These are phyloP conservation scores for Porites divaricata DNA, from an alignment of 92 coral and sea anemone genomes.

Conservation along the genomic window DNA sequence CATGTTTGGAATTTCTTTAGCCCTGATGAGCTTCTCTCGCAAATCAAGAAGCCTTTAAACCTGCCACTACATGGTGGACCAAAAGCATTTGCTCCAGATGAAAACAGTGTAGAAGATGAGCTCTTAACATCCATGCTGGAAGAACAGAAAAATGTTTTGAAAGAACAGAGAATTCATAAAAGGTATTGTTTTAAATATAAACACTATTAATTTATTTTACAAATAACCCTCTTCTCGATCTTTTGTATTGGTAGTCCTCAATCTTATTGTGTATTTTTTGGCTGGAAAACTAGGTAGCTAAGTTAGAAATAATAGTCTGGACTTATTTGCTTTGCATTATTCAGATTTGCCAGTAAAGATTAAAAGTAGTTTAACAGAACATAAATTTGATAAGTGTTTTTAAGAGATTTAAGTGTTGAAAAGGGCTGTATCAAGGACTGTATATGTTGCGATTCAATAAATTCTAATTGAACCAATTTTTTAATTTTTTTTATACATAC, in stretches of 20 bases:
- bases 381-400: neutral
- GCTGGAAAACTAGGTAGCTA: too few species aligned
- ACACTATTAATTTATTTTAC: neutral
- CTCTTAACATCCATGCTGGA: constrained; percentile 14
- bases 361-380: too few species aligned
- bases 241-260: neutral
- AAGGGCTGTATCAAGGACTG: too few species aligned
- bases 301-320: too few species aligned
- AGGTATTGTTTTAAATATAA: neutral
- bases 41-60: constrained; percentile 64
- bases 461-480: neutral
- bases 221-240: neutral
- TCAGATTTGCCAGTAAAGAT: neutral
- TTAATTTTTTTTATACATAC: neutral
- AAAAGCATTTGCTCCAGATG: constrained; percentile 75
- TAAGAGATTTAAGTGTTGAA: too few species aligned
- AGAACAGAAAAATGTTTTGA: constrained; percentile 39
- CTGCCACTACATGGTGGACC: constrained; percentile 83
- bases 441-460: too few species aligned
- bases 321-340: too few species aligned
- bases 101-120: constrained; percentile 42
- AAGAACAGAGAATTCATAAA: constrained; percentile 43
- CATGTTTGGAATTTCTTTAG: constrained; percentile 37
- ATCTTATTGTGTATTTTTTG: too few species aligned
- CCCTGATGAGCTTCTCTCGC: constrained; percentile 75